Evolutionary conservation across 2,113 vertebrate genomes (phyloP).

Genomic region (Pseudorhombus dupliciocellatus): DNA sequence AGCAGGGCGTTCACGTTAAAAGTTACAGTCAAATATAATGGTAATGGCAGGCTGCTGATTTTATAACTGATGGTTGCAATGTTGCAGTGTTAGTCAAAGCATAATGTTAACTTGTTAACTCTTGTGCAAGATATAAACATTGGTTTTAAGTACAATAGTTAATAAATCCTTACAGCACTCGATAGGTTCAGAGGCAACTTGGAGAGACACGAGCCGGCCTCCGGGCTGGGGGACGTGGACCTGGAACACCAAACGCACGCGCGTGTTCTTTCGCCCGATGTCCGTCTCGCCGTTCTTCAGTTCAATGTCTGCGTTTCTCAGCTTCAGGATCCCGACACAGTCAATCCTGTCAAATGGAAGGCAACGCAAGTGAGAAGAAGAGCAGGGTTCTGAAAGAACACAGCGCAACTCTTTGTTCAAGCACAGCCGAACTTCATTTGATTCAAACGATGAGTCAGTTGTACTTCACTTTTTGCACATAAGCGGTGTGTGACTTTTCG

Average conservation of each 20-base stretch:
- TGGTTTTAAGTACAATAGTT: background rate
- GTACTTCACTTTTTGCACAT: background rate
- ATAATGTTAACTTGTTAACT: too few species aligned
- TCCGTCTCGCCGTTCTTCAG: conserved; percentile 95
- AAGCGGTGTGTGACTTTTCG: background rate
- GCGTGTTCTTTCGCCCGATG: conserved; percentile 95
- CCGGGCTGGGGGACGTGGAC: conserved; percentile 90
- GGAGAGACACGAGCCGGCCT: conserved; percentile 86
- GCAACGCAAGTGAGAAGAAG: background rate
- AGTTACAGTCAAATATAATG: too few species aligned
- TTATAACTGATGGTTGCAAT: too few species aligned
- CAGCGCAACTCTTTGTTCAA: background rate
- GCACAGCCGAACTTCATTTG: background rate
- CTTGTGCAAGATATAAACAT: too few species aligned
- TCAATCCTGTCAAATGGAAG: conserved; percentile 85
- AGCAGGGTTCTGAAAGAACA: background rate
- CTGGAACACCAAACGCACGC: conserved; percentile 92
- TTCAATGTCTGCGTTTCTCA: conserved; percentile 95
- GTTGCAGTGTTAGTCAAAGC: too few species aligned
- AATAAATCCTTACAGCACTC: conserved; percentile 92
- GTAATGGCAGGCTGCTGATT: too few species aligned
- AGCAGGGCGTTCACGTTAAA: background rate
- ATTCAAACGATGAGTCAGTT: background rate
- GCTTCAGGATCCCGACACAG: conserved; percentile 95
- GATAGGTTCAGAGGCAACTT: conserved; percentile 90